These are phyloP conservation scores for Holotrichia oblita DNA, from an alignment of 1,140 invertebrate species.

Conservation along the genomic window DNA sequence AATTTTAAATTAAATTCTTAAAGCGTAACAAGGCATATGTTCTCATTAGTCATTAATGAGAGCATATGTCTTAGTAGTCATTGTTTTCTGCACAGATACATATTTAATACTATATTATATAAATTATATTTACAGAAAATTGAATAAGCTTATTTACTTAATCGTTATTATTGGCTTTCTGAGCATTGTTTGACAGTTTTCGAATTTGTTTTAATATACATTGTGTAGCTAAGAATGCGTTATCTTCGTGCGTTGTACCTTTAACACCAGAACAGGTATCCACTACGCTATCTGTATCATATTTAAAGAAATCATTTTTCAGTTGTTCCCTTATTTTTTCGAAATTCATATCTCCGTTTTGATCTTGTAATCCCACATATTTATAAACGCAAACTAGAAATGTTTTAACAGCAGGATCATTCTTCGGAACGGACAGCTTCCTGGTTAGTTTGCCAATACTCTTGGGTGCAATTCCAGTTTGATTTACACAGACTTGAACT, in stretches of 20 bases:
- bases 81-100: not conserved
- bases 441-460: constrained; percentile 23
- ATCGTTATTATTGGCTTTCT: constrained; percentile 15
- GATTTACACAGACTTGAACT: constrained; percentile 19
- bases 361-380: constrained; percentile 33
- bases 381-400: constrained; percentile 37
- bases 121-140: constrained; percentile 21
- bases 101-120: constrained; percentile 28
- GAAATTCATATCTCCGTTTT: constrained; percentile 28
- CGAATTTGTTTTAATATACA: constrained; percentile 32
- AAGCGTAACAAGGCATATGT: too few species aligned
- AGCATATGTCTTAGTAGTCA: too few species aligned
- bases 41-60: too few species aligned
- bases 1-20: too few species aligned
- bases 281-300: constrained; percentile 6
- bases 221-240: constrained; percentile 18
- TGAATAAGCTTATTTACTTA: not conserved
- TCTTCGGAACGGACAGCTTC: constrained; percentile 22
- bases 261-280: not conserved
- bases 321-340: constrained; percentile 37
- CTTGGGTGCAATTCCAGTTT: not conserved
- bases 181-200: not conserved
- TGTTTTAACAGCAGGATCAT: constrained; percentile 33
- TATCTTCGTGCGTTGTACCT: constrained; percentile 21
- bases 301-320: constrained; percentile 36